Conservation (phyloP, 2,113 vertebrate genomes). For the Oryzias celebensis region DNA sequence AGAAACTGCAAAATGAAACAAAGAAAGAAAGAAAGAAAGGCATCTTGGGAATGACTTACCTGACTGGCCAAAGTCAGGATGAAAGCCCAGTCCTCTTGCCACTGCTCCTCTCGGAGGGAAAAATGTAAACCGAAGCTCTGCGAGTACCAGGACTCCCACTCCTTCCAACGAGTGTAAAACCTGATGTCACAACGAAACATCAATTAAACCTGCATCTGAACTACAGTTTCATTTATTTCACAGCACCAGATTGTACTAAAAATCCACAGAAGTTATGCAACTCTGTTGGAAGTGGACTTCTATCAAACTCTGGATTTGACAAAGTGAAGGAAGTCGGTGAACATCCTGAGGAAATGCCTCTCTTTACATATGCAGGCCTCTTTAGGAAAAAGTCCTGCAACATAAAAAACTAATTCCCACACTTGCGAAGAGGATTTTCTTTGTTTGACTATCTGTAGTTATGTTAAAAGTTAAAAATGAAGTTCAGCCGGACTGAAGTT, state of each 20-base stretch:
- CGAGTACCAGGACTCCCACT: slow-evolving; percentile 99
- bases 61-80: slow-evolving; percentile 97
- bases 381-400: no score
- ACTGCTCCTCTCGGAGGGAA: slow-evolving; percentile 94
- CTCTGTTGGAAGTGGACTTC: background rate
- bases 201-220: background rate
- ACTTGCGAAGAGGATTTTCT: no score
- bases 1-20: no score
- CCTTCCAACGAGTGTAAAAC: slow-evolving; percentile 98
- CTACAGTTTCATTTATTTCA: background rate
- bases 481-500: no score
- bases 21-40: background rate
- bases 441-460: no score
- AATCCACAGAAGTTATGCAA: background rate
- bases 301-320: slow-evolving; percentile 9
- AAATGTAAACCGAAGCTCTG: slow-evolving; percentile 98
- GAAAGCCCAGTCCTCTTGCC: slow-evolving; percentile 99
- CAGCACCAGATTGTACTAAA: background rate
- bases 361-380: background rate
- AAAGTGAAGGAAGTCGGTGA: slow-evolving; percentile 11
- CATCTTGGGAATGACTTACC: slow-evolving; percentile 73
- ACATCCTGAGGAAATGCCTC: slow-evolving; percentile 9
- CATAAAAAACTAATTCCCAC: no score
- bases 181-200: slow-evolving; percentile 70
- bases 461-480: no score